phyloP scores from a whole-genome alignment of 2,888 invertebrate genomes.

The Caenorhabditis sp. region DNA sequence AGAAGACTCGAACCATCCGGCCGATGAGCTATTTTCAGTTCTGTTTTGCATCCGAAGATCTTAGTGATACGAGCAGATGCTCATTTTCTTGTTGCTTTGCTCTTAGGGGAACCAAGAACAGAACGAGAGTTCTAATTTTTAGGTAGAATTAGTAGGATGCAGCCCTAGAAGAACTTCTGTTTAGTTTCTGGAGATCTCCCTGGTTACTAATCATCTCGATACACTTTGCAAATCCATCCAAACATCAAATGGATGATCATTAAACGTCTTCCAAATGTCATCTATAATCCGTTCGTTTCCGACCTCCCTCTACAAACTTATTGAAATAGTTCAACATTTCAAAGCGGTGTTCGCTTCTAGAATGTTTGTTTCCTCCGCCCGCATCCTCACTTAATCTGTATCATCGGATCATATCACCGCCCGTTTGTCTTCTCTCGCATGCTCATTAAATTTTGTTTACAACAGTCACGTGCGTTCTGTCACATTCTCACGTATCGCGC shows the following conservation, averaged over 20 bases:
- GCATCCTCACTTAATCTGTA: slow-evolving; percentile 16
- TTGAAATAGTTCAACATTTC: not conserved
- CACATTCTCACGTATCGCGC: slow-evolving; percentile 27
- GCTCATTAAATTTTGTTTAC: slow-evolving; percentile 48
- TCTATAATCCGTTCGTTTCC: not conserved
- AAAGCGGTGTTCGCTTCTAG: not conserved
- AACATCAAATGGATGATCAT: not conserved
- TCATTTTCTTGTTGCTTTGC: too few species aligned
- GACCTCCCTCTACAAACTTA: not conserved
- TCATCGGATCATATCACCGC: slow-evolving; percentile 37
- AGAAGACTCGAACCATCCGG: not conserved
- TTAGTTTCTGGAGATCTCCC: not conserved
- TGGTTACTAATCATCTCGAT: not conserved
- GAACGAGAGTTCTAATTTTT: too few species aligned
- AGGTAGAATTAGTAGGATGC: too few species aligned
- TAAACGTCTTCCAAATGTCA: not conserved
- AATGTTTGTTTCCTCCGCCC: not conserved
- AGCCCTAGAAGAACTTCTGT: too few species aligned
- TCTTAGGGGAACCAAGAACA: too few species aligned
- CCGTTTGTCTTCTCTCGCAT: not conserved
- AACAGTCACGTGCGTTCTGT: slow-evolving; percentile 10
- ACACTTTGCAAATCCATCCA: not conserved
- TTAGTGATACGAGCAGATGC: not conserved
- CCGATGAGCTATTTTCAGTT: not conserved
- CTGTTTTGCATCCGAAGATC: not conserved